Percentiles rank a stretch among this genome's conserved stretches.
These are phyloP conservation scores for Dione vanillae DNA, from an alignment of 2,888 invertebrate species.

Conservation along the genomic window DNA sequence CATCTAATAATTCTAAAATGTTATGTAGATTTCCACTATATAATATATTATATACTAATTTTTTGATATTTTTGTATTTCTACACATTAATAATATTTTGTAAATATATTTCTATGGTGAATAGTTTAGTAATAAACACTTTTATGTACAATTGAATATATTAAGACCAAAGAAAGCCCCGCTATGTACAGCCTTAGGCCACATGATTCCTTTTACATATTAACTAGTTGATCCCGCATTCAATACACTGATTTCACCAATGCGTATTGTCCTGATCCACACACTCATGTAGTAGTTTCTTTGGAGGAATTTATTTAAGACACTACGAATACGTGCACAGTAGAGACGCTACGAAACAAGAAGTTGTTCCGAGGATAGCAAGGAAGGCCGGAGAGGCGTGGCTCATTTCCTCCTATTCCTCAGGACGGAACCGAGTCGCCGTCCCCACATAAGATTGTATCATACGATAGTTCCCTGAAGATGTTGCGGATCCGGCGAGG, in stretches of 20 bases:
- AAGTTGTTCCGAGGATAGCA: constrained; percentile 54
- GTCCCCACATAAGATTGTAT: constrained; percentile 97
- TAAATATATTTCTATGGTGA: constrained; percentile 44
- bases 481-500: constrained; percentile 87
- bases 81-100: constrained; percentile 46
- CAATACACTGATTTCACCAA: constrained; percentile 55
- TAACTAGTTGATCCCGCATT: constrained; percentile 82
- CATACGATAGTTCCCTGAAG: constrained; percentile 96
- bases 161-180: constrained; percentile 55
- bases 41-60: constrained; percentile 35
- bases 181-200: constrained; percentile 64
- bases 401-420: constrained; percentile 88
- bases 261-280: constrained; percentile 46
- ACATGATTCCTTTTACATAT: constrained; percentile 67
- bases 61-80: constrained; percentile 41
- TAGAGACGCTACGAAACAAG: constrained; percentile 69
- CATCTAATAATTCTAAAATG: constrained; percentile 43
- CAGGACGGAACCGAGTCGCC: constrained; percentile 90
- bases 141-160: constrained; percentile 52
- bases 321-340: constrained; percentile 56
- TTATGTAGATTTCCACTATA: constrained; percentile 36
- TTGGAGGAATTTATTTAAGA: constrained; percentile 47
- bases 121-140: constrained; percentile 35
- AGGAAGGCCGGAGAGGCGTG: constrained; percentile 36
- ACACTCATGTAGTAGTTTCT: constrained; percentile 45